phyloP scores from a whole-genome alignment of 2,888 invertebrate genomes.

The Apodemia mormo region DNA sequence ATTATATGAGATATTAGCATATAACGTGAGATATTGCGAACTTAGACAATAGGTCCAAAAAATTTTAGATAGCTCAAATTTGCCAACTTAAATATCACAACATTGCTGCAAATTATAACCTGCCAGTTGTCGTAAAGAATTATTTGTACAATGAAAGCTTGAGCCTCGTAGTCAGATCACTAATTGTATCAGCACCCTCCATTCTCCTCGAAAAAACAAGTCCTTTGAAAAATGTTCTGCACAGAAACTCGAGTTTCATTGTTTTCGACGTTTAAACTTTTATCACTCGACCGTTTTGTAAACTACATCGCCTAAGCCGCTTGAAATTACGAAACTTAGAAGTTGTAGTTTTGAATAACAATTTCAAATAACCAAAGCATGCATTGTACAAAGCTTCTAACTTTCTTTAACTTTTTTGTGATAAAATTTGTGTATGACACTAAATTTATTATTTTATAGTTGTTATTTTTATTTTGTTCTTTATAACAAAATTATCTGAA shows the following conservation, averaged over 20 bases:
- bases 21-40: too few species aligned
- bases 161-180: not conserved
- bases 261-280: conserved; percentile 8
- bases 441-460: too few species aligned
- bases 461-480: not conserved
- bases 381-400: not conserved
- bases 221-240: not conserved
- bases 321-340: conserved; percentile 1
- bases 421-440: too few species aligned
- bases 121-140: not conserved
- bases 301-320: not conserved
- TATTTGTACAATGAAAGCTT: not conserved
- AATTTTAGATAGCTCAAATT: not conserved
- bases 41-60: too few species aligned
- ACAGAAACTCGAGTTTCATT: not conserved
- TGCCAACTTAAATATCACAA: not conserved
- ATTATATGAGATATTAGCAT: too few species aligned
- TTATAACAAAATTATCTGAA: too few species aligned
- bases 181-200: not conserved
- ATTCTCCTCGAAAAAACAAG: not conserved
- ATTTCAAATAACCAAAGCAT: conserved; percentile 4
- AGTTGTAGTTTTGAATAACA: conserved; percentile 1
- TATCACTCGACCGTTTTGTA: conserved; percentile 6
- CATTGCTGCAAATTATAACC: not conserved
- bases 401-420: not conserved